Base-by-base conservation (phyloP, 2,888 invertebrate genomes). In the Catocala sponsa region DNA sequence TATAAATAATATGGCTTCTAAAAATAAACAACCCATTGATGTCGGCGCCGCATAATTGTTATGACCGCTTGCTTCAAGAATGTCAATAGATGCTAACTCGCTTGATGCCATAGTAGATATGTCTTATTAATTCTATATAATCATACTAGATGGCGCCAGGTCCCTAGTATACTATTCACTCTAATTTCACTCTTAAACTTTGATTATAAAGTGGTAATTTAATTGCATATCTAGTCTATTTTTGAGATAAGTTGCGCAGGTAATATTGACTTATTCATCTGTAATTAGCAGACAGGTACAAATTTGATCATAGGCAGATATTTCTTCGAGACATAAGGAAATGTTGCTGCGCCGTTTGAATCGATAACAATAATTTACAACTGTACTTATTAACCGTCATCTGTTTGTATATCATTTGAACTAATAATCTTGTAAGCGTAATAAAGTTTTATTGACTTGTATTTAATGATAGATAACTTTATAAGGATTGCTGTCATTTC, bases 41-140 rank as follows among this genome's bases (percentile, higher is more conserved):
- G 74, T 68, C 75, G 89, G 90, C 89, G 90, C 89, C 89, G 74
- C 81, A 82, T 90, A 90, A 88, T 89, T 83, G 83, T 82, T 83
- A 81, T 73, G 80, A 72, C 77, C 72, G 68, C 55, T 58, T 60
- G 60, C 73, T 74, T 74, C 65, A 70, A 78, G 85, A 84, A 85
- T 87, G 83, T 81, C 80, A 84, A 81, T 83, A 78, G 73, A 80
- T 79, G 78, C 76, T 63, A 80, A 76, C 79, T 74, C 67, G 72
- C 72, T 66, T 64, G 76, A 76, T 76, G 69, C 71, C 72, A 46
- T 59, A 65, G 68, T 71, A n/a, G n/a, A n/a, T n/a, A 74, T 49
- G 63, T 74, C 70, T 85, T 80, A 86, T 87, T 85, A 81, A 84
- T 82, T 86, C 77, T 69, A 63, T 63, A 62, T 70, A 72, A 69